phyloP scores from a whole-genome alignment of 2,113 vertebrate species.

The Lonchura striata region DNA sequence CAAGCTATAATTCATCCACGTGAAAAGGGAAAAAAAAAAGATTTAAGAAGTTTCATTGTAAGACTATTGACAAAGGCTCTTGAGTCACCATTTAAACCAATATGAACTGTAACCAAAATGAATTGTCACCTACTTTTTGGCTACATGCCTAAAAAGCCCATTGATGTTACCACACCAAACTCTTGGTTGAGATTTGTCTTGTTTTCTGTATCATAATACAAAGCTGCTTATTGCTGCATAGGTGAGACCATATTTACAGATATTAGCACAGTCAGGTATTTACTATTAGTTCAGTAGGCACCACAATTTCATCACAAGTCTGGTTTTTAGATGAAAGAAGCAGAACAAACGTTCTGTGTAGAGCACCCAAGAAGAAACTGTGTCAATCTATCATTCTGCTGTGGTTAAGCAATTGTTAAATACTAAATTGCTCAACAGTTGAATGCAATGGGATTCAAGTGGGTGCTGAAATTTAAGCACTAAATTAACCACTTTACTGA shows the following conservation, averaged over 20 bases:
- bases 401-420: conserved; percentile 1
- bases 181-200: not conserved
- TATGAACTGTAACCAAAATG: not conserved
- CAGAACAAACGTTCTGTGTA: not conserved
- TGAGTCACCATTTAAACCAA: not conserved
- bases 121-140: not conserved
- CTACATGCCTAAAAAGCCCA: not conserved
- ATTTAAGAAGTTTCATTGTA: not conserved
- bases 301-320: not conserved
- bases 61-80: not conserved
- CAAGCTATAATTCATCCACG: not conserved
- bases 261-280: not conserved
- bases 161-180: not conserved
- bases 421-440: conserved; percentile 1
- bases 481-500: conserved; percentile 9
- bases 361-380: not conserved
- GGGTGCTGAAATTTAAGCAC: conserved; percentile 27
- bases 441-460: conserved; percentile 24
- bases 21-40: not conserved
- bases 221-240: not conserved
- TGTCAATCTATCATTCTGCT: not conserved
- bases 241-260: not conserved
- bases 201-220: not conserved
- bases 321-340: not conserved
- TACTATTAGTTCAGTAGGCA: not conserved